Evolutionary conservation across 2,113 vertebrate genomes (phyloP), one percentile per base, ranked within the genome.

Genomic region (Trogon melanurus): DNA sequence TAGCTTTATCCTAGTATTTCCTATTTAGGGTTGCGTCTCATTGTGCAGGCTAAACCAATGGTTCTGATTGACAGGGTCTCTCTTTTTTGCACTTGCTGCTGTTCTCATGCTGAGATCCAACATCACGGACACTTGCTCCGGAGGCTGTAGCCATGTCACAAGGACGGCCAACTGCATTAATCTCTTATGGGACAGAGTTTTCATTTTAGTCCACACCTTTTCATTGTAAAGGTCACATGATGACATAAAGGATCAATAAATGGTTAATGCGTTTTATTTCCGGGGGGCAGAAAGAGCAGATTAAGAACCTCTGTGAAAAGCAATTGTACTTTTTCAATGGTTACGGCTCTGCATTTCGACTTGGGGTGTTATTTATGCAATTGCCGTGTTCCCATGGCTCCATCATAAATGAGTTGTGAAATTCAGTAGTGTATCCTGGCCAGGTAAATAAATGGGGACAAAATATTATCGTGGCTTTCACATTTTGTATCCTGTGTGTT

Each of bases 401-500:
- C 1, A 3, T 95, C 91, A 64, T 88, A 95, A 96, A 95, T 2
- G 78, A 85, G 47, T 87, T 86, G 69, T 64, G 88, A 95, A 94
- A 94, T 92, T 80, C 90, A 60, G 47, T 91, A 62, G 83, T 38
- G 64, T 80, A 19, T 91, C 64, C 60, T 74, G 85, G 74, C 80
- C 79, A 91, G 83, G 88, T 96, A 87, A 86, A 95, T 88, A 90
- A 94, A 91, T 36, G 64, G 47, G 76, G 76, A 90, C 11, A 11
- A 91, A 96, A 93, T 91, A 88, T 76, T 84, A 47, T 56, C 95
- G 92, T 91, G 73, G 86, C 54, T 84, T 94, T 95, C 91, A 87
- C 62, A 87, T 95, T 94, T 90, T 34, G 29, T 96, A 65, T 94
- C 92, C 61, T 89, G 13, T 75, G 76, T 75, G 54, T 96, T 96